Evolutionary conservation across 2,888 invertebrate genomes (phyloP).

Genomic region (Hemicrepidius hirtus): DNA sequence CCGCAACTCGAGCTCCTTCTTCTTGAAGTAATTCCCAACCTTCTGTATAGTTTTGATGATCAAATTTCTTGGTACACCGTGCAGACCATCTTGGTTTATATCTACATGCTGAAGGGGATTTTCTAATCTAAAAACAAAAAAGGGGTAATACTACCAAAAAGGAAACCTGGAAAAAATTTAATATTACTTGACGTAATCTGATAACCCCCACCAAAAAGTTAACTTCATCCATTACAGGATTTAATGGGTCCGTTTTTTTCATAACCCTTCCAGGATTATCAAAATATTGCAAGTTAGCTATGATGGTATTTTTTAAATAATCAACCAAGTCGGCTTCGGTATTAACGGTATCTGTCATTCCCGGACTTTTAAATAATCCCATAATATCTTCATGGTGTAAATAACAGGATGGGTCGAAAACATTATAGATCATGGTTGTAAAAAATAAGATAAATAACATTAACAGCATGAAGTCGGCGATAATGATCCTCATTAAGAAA

Average conservation of each 20-base stretch:
- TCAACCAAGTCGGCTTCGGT: slow-evolving; percentile 4
- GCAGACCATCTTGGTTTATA: slow-evolving; percentile 1
- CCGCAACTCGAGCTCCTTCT: too few species aligned
- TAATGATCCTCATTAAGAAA: not conserved
- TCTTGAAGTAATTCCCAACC: not conserved
- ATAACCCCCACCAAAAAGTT: slow-evolving; percentile 34
- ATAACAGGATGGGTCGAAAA: not conserved
- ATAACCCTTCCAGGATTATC: not conserved
- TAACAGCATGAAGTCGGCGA: slow-evolving; percentile 19
- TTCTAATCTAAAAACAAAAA: not conserved
- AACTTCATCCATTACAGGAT: slow-evolving; percentile 9
- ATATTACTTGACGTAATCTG: slow-evolving; percentile 21
- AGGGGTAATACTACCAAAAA: not conserved
- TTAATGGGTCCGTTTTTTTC: not conserved
- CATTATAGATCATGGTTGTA: not conserved
- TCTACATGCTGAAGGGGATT: slow-evolving; percentile 6
- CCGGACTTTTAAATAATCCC: not conserved
- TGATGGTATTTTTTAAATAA: slow-evolving; percentile 17
- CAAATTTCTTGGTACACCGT: not conserved
- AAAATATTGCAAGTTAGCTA: slow-evolving; percentile 18
- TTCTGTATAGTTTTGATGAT: slow-evolving; percentile 9
- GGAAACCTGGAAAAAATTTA: not conserved
- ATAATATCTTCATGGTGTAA: slow-evolving; percentile 8
- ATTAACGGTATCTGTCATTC: slow-evolving; percentile 7
- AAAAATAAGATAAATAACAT: slow-evolving; percentile 21